Evolutionary conservation across 35 echinoderm and acorn worm genomes (phyloP), one percentile per base, ranked within the genome.

Genomic region (Ophiothrix spiculata): DNA sequence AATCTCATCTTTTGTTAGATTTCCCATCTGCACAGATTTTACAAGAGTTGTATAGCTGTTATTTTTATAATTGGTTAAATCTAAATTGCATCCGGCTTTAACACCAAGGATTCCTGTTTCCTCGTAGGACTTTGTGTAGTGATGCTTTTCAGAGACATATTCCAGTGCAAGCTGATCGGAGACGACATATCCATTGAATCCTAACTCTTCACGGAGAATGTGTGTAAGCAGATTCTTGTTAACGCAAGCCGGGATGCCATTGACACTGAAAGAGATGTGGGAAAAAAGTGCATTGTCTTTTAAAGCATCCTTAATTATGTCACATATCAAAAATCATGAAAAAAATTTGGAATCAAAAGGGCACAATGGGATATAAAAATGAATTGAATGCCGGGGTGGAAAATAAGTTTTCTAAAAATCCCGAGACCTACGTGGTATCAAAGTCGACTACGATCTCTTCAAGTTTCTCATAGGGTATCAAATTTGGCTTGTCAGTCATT

Each of bases 141-240:
- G 74, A 36, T 97, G 95, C 3, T 39, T 64, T 1, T 31, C 29
- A 1, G 81, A 79, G 81, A 91, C 85, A 33, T 75, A 80, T 39
- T 97, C 95, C 39, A 97, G 39, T 0, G 95, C 95, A 0, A 33
- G 56, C 42, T 93, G 87, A 38, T 97, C 95, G 35, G 91, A 93
- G 75, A 97, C 91, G 14, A 97, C 91, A 40, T 97, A 97, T 38
- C 95, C 95, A 33, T 84, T 87, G 85, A 97, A 97, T 21, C 91
- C 91, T 84, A 89, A 97, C 31, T 90, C 86, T 6, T 79, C 78
- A 17, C 95, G 84, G 0, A 97, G 80, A 35, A 97, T 93, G 35
- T 88, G 81, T 17, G 73, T 97, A 37, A 97, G 85, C 19, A 97
- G 81, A 0, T 82, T 32, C 38, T 90, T 80, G 88, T 91, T 90